These are phyloP conservation scores for Oxyteleia sp. DNA, from an alignment of 2,888 invertebrate species.

Conservation along the genomic window DNA sequence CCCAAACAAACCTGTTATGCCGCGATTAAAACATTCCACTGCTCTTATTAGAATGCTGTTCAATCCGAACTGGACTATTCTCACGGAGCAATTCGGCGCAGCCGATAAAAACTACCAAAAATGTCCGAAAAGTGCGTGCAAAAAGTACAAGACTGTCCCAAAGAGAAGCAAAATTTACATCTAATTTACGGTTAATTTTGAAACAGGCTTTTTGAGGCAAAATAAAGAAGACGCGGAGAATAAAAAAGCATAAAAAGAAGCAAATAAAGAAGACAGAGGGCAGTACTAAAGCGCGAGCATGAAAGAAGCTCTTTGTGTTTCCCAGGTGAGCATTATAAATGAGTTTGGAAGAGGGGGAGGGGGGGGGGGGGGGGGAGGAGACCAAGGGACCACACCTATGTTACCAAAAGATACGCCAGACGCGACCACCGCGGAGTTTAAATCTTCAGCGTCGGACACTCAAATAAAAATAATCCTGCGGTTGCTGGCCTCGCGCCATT, in stretches of 20 bases:
- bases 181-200: no score
- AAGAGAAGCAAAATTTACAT: slow-evolving; percentile 61
- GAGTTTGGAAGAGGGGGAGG: no score
- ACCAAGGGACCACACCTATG: slow-evolving; percentile 84
- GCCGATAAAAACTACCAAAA: slow-evolving; percentile 44
- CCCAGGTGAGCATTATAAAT: slow-evolving; percentile 86
- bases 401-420: slow-evolving; percentile 79
- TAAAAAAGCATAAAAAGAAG: slow-evolving; percentile 67
- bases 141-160: slow-evolving; percentile 49
- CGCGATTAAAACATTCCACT: slow-evolving; percentile 54
- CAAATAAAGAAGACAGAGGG: slow-evolving; percentile 73
- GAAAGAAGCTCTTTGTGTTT: slow-evolving; percentile 84
- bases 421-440: slow-evolving; percentile 81
- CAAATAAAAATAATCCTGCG: slow-evolving; percentile 77
- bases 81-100: slow-evolving; percentile 5
- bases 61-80: slow-evolving; percentile 55
- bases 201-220: no score
- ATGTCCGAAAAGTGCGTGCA: slow-evolving; percentile 29
- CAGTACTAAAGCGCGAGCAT: slow-evolving; percentile 81
- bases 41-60: slow-evolving; percentile 51
- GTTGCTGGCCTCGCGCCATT: slow-evolving; percentile 65
- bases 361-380: slow-evolving; percentile 70
- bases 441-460: slow-evolving; percentile 71
- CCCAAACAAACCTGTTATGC: slow-evolving; percentile 57
- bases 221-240: no score